Evolutionary conservation across 2,113 vertebrate species (phyloP), one percentile per base, ranked within the genome.

Genomic region (Phalacrocorax pelagicus): DNA sequence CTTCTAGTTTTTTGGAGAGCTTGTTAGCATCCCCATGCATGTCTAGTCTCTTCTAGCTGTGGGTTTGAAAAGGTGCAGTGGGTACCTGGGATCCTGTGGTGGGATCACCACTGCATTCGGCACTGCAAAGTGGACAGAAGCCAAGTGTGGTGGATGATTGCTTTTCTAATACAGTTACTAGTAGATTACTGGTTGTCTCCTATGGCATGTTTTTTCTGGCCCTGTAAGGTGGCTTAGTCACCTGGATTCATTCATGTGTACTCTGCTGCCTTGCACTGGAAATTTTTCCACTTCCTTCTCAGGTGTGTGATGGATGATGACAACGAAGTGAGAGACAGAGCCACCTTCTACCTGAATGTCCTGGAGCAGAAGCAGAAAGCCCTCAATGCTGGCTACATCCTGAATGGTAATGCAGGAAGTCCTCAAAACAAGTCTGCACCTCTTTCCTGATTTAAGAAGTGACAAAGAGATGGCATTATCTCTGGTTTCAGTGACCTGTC

Each of bases 281-380:
- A 18, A 47, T 12, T 71, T 69, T 86, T 91, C 51, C 55, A 24
- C 96, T 90, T 90, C 14, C 24, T 10, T 82, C 79, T 52, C 78
- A 99, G 98, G 87, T 98, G 98, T 91, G 98, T 98, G 86, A 98
- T 99, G 98, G 98, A 99, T 15, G 98, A 98, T 26, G 98, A 99
- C 91, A 98, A 99, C 0, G 98, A 99, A 94, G 98, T 98, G 12
- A 97, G 98, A 83, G 98, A 98, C 92, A 97, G 98, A 85, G 98
- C 98, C 51, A 99, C 98, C 4, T 99, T 99, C 96, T 99, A 98
- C 72, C 95, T 98, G 69, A 98, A 94, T 12, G 98, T 99, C 34
- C 94, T 99, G 92, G 98, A 98, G 85, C 98, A 98, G 92, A 98
- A 97, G 89, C 98, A 99, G 94, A 99, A 98, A 90, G 97, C 98